Conservation (phyloP, 2,888 invertebrate species). For the Crepidodera aurea region DNA sequence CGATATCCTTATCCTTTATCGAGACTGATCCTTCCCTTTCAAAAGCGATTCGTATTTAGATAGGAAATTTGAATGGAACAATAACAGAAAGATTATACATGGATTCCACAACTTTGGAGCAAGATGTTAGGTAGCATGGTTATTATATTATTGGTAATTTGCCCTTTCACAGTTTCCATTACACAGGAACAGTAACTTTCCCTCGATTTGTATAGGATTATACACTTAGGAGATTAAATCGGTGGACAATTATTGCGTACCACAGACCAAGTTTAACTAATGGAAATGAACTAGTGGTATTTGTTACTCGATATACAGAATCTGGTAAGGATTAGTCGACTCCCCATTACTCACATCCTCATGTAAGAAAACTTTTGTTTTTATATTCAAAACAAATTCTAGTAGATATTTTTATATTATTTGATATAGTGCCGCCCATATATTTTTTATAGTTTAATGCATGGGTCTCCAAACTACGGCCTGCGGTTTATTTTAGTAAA, state of each 20-base stretch:
- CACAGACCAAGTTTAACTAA: background rate
- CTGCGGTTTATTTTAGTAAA: no score
- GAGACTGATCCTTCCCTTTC: slow-evolving; percentile 18
- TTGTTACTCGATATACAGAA: no score
- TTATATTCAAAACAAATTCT: no score
- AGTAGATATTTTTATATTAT: no score
- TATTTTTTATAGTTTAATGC: no score
- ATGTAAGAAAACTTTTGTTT: no score
- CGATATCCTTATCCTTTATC: slow-evolving; percentile 21
- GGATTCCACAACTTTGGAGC: slow-evolving; percentile 2
- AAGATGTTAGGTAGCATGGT: slow-evolving; percentile 12
- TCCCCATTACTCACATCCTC: no score
- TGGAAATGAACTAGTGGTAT: background rate
- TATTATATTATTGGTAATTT: slow-evolving; percentile 11
- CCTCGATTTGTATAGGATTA: slow-evolving; percentile 1
- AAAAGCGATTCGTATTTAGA: slow-evolving; percentile 24
- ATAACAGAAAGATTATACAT: slow-evolving; percentile 19
- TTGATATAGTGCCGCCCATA: no score
- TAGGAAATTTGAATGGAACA: slow-evolving; percentile 27
- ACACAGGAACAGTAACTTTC: background rate
- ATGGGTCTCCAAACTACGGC: no score
- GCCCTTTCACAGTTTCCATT: slow-evolving; percentile 10
- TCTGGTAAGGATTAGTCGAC: no score
- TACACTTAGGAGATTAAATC: slow-evolving; percentile 9
- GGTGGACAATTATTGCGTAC: background rate